phyloP scores from a whole-genome alignment of 2,113 vertebrate species.

The Podarcis cretensis region DNA sequence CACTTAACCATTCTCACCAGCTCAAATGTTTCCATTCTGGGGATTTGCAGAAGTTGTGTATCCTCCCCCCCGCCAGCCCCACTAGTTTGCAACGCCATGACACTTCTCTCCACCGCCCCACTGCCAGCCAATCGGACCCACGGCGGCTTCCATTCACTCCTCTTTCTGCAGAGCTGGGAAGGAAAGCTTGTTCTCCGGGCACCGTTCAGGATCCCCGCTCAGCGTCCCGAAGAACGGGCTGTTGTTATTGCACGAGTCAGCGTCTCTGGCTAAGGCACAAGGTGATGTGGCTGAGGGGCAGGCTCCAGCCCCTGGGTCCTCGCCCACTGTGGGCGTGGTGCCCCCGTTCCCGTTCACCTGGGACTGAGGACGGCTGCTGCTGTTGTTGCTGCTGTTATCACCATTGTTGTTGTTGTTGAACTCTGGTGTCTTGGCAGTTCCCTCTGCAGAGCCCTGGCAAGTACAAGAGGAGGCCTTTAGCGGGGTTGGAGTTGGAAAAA shows the following conservation, averaged over 20 bases:
- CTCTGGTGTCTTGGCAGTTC: conserved; percentile 80
- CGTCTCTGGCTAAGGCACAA: conserved; percentile 86
- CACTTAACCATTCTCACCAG: neutral
- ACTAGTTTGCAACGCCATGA: neutral
- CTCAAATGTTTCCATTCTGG: neutral
- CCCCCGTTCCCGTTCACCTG: conserved; percentile 86
- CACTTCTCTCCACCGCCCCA: neutral
- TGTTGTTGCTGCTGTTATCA: neutral
- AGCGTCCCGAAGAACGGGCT: conserved; percentile 58
- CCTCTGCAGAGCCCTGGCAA: conserved; percentile 76
- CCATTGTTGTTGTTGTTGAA: conserved; percentile 52
- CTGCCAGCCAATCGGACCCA: neutral
- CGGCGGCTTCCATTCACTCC: conserved; percentile 67
- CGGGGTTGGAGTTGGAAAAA: neutral
- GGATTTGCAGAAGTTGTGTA: neutral
- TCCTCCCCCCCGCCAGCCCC: neutral
- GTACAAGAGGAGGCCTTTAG: conserved; percentile 46
- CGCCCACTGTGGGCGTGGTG: conserved; percentile 73
- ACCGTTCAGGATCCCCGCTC: conserved; percentile 82
- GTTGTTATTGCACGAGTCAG: conserved; percentile 77
- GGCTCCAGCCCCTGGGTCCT: conserved; percentile 75
- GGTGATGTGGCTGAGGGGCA: conserved; percentile 81
- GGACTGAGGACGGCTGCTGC: conserved; percentile 58
- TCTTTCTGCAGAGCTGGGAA: conserved; percentile 84
- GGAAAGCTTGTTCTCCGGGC: conserved; percentile 86